Evolutionary conservation across 2,888 invertebrate genomes (phyloP), one percentile per base, ranked within the genome.

Genomic region (Blera fallax): DNA sequence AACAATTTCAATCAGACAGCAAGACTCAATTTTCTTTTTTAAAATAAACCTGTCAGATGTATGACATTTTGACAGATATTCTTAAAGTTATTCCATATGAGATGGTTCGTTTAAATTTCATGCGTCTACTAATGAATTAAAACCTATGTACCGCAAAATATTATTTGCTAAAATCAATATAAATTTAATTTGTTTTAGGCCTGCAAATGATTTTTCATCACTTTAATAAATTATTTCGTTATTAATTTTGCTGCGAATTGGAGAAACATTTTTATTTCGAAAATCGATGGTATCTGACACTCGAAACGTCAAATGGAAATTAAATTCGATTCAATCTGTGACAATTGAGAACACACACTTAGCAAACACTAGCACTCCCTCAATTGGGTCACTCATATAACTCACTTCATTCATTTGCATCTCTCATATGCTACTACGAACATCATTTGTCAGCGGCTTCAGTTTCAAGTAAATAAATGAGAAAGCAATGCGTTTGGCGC

Each of bases 371-470:
- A 43, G 10, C 65, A 50, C 65, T 37, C 37, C 37, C 11, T 37
- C 52, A 52, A 67, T 52, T 37, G 37, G 65, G 65, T 37, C 67
- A 37, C n/a, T 67, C 34, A 34, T 32, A 50, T 50, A 50, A 65
- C 37, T 52, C 6, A 37, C 32, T 56, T 14, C n/a, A 37, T 37
- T 34, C 50, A n/a, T 50, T 65, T 21, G 21, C 40, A 65, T 52
- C 37, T 67, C 24, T 24, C 67, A 43, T 45, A 11, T 37, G 65
- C 50, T 34, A 50, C 37, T 34, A 52, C 1, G 50, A 67, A 40
- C 67, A 67, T 52, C 50, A 67, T 67, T 67, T 67, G 67, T 67
- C 52, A 27, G 67, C 52, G 37, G 21, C 67, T 50, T 52, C 52
- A 32, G 52, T 67, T 52, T 16, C 24, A 14, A 37, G 21, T 0